These are phyloP conservation scores for Holotrichia oblita DNA, from an alignment of 1,140 invertebrate species.

Conservation along the genomic window DNA sequence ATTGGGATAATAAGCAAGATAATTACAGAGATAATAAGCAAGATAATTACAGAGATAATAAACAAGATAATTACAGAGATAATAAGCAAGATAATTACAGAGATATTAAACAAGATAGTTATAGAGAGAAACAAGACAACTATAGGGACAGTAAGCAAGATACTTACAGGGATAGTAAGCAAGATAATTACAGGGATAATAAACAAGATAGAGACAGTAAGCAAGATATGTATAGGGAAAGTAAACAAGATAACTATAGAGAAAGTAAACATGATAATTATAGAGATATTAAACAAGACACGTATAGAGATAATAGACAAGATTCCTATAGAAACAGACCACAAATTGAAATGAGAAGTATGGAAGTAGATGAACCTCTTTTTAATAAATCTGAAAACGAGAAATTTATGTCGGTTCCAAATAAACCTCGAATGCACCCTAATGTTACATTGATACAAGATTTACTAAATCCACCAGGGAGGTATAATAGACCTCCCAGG, in stretches of 20 bases:
- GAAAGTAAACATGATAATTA: not conserved
- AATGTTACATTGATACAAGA: constrained; percentile 80
- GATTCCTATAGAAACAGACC: no score
- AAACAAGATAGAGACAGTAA: not conserved
- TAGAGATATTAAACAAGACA: not conserved
- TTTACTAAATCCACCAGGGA: constrained; percentile 77
- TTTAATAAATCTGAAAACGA: not conserved
- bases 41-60: constrained; percentile 11
- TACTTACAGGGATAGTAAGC: not conserved
- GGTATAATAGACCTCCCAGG: constrained; percentile 78
- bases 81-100: constrained; percentile 3
- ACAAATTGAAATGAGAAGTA: not conserved
- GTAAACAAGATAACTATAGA: not conserved
- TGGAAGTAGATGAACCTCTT: not conserved
- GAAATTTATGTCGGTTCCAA: not conserved
- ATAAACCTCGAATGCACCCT: not conserved
- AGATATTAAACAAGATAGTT: not conserved
- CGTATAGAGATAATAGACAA: no score
- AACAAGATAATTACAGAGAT: not conserved
- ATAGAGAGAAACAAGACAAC: no score
- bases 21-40: constrained; percentile 8
- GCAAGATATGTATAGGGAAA: not conserved
- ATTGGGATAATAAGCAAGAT: not conserved
- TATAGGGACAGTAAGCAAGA: not conserved
- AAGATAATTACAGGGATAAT: constrained; percentile 8